These are phyloP conservation scores for Megaceryle maxima DNA, from an alignment of 2,113 vertebrate species.

Conservation along the genomic window DNA sequence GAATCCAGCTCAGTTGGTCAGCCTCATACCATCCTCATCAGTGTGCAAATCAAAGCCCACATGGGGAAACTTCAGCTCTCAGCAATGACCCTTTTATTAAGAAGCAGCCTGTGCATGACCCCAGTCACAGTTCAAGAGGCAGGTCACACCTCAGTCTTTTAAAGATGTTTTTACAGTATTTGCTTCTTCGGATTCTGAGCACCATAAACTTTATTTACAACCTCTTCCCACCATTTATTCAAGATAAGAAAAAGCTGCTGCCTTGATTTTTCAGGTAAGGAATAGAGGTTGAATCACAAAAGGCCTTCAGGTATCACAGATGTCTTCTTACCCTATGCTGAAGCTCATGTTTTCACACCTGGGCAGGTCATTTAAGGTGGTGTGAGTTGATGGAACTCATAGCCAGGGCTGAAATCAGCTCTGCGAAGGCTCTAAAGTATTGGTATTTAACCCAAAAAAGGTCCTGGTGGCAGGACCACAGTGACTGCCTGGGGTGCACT, in stretches of 20 bases:
- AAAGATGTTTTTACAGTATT: not conserved
- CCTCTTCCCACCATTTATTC: not conserved
- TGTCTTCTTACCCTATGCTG: not conserved
- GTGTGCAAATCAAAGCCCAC: not conserved
- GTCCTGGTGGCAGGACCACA: not conserved
- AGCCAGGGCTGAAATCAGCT: not conserved
- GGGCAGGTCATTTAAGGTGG: not conserved
- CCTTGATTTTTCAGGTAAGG: not conserved
- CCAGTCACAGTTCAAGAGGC: not conserved
- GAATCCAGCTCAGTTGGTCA: not conserved
- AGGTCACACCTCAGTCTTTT: not conserved
- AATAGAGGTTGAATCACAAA: not conserved
- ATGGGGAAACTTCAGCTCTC: not conserved
- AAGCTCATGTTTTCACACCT: not conserved
- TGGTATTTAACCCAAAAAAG: not conserved
- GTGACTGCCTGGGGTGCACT: accelerated
- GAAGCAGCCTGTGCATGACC: not conserved
- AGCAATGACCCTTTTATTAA: not conserved
- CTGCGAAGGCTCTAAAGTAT: not conserved
- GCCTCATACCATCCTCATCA: not conserved
- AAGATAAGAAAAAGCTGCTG: not conserved
- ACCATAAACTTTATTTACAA: not conserved
- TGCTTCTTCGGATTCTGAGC: not conserved
- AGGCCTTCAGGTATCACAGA: not conserved
- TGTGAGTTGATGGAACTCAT: not conserved